phyloP scores from a whole-genome alignment of 2,888 invertebrate species.

The Thyatira batis region DNA sequence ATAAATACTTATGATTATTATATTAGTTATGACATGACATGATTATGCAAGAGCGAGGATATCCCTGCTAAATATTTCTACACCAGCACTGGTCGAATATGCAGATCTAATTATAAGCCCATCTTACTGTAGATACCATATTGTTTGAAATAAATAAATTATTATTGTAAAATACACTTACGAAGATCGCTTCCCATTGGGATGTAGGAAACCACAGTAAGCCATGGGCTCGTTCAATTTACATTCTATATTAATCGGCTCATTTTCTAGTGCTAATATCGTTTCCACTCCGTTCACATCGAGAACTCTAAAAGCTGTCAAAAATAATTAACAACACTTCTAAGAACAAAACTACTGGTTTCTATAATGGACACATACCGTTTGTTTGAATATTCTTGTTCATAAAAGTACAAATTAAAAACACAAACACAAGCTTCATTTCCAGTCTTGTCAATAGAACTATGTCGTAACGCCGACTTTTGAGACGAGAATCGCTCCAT shows the following conservation, averaged over 20 bases:
- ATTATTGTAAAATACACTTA: conserved; percentile 41
- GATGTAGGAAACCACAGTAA: conserved; percentile 73
- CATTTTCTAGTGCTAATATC: conserved; percentile 63
- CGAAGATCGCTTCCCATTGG: conserved; percentile 70
- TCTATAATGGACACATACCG: conserved; percentile 16
- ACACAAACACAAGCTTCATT: not conserved
- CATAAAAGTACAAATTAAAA: conserved; percentile 15
- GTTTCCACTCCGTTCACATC: conserved; percentile 53
- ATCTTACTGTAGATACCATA: no score
- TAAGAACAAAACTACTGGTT: not conserved
- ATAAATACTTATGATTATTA: no score
- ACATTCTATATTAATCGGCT: conserved; percentile 61
- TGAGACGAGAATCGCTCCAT: not conserved
- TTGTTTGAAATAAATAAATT: no score
- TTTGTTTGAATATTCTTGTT: conserved; percentile 9
- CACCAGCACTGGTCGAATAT: no score
- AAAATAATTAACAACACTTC: conserved; percentile 15
- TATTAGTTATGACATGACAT: no score
- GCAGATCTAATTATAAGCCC: no score
- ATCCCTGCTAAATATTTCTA: no score
- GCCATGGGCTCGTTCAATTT: conserved; percentile 60
- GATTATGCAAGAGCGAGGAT: no score
- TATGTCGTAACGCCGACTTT: not conserved
- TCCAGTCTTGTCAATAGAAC: not conserved
- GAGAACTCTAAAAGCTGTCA: conserved; percentile 60